Evolutionary conservation across 2,888 invertebrate species (phyloP), one percentile per base, ranked within the genome.

Genomic region (Halictus ligatus): DNA sequence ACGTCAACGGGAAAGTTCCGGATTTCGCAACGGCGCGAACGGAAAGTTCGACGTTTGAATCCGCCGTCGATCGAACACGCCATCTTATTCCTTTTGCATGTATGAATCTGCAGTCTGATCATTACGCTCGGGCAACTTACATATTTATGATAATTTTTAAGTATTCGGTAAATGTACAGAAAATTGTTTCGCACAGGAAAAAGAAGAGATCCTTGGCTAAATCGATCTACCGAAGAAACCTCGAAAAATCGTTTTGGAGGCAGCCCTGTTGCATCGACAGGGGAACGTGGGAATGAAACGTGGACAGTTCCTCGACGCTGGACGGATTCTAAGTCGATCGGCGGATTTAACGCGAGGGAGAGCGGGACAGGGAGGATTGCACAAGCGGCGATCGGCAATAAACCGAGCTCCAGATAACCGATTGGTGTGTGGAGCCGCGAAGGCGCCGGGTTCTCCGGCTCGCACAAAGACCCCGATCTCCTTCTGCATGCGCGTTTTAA

Each of bases 1-100:
- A 83, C 90, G 88, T 86, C 83, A 87, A 82, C 86, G 88, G 83
- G 90, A 89, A 91, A 93, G 93, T 93, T 93, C 92, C 93, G 92
- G 88, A 93, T 93, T 93, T 93, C 93, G 91, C 92, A 93, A 93
- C 84, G 60, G 12, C 79, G 90, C 87, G 92, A 91, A 88, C 91
- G 89, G 90, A 90, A 7, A 91, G 93, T 93, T 93, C 93, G 93
- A 93, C 87, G 93, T 87, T 92, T 93, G 91, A 29, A 29, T 29
- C 29, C 29, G 29, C 29, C 29, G 86, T 71, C 90, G 86, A 91
- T 89, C 88, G 89, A 89, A 88, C 89, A 84, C 85, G 81, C n/a
- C 21, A 58, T 60, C 25, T 54, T 2, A 21, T 50, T 50, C 6
- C 18, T 18, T 18, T 2, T 18, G 0, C 1, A 7, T 7, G 50